Base-by-base conservation (phyloP, 2,797 vertebrate genomes). In the Micrastur ruficollis region DNA sequence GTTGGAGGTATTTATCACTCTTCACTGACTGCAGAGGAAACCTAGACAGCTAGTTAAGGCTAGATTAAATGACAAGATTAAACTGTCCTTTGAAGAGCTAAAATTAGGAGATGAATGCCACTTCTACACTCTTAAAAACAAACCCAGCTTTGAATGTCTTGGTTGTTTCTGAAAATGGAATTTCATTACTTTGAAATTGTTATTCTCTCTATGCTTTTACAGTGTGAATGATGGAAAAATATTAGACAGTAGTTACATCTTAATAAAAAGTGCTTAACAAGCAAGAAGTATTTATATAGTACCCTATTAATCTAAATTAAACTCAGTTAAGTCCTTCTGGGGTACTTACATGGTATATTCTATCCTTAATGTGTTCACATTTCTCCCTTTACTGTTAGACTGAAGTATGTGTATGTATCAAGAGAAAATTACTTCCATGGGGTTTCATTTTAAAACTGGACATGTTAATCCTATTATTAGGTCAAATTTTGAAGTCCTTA, bases 201-300 rank as follows among this genome's bases (percentile, higher is more conserved):
- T 90, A 83, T 93, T 96, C 91, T 74, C 34, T 72, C 50, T 94
- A 81, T 40, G n/a, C 86, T 81, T 96, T 92, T 80, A 87, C 79
- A 89, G 62, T 89, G 34, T 74, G 89, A 95, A 93, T 82, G 67
- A 89, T 83, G 78, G 79, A 95, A 96, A 94, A 89, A 62, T 93
- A 55, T 73, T 89, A 95, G 96, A 68, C 81, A 93, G 90, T 88
- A 65, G 55, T 96, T 91, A 96, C 93, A 92, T 71, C 82, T 95
- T 95, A 97, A 96, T 96, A 95, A 95, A 97, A 97, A 93, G 56
- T 95, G 84, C 91, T 96, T 96, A 97, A 97, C 79, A 96, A 93
- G 81, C 74, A 97, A 96, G 93, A 95, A 81, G 75, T 92, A 92
- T 93, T 97, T 95, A 97, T 97, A 95, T 81, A 89, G 84, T 87